Percentiles rank a stretch among this genome's conserved stretches.
phyloP scores from a whole-genome alignment of 2,113 vertebrate species.

The Budorcas taxicolor region DNA sequence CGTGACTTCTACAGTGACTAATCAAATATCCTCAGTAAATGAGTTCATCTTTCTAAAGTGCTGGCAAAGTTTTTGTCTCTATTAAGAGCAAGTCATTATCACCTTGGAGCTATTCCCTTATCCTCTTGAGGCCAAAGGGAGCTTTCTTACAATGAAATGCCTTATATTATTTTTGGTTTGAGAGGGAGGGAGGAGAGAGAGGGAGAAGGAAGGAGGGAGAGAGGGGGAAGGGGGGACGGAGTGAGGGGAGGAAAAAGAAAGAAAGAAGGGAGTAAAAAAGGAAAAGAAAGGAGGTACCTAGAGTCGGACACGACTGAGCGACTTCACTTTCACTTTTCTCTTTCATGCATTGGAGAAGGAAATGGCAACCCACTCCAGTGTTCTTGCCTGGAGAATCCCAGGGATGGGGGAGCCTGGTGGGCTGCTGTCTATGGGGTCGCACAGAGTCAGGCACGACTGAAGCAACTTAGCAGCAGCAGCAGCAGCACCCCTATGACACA shows the following conservation, averaged over 20 bases:
- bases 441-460: too few relatives aligned
- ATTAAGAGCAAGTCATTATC: not conserved
- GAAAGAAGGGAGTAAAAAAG: too few relatives aligned
- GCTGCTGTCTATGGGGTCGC: too few relatives aligned
- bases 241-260: not conserved
- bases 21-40: not conserved
- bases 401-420: too few relatives aligned
- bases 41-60: not conserved
- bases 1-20: not conserved
- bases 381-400: too few relatives aligned
- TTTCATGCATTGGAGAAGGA: too few relatives aligned
- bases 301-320: too few relatives aligned
- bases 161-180: not conserved
- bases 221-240: too few relatives aligned
- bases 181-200: not conserved
- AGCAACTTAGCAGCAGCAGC: too few relatives aligned
- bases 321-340: too few relatives aligned
- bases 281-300: not conserved
- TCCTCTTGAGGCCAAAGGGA: not conserved
- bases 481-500: not conserved
- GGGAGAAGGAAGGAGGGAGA: not conserved
- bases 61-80: not conserved
- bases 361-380: too few relatives aligned
- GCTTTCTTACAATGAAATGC: not conserved
- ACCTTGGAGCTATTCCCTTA: not conserved